A percentile compares a stretch with the other conserved stretches of the same genome.
These are phyloP conservation scores for Leuctra nigra DNA, from an alignment of 2,888 invertebrate genomes.

Conservation along the genomic window DNA sequence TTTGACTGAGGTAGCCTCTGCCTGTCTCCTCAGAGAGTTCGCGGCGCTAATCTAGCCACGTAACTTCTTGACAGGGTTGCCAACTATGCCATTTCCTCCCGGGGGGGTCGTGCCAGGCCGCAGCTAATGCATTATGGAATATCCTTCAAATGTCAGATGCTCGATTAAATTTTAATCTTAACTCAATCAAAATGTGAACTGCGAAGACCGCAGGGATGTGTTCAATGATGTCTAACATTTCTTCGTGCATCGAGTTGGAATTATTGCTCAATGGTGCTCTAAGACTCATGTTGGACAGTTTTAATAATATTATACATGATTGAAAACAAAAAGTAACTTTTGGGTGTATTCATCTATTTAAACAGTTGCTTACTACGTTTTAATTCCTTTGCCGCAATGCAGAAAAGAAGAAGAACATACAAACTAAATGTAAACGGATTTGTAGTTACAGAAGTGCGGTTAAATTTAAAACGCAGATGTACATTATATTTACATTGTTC, in stretches of 20 bases:
- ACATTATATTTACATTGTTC: too few species aligned
- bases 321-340: too few species aligned
- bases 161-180: constrained; percentile 6
- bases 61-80: constrained; percentile 10
- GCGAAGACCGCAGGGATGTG: neutral
- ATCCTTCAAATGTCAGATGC: constrained; percentile 8
- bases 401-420: too few species aligned
- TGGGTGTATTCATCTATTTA: too few species aligned
- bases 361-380: too few species aligned
- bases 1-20: neutral
- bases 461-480: too few species aligned
- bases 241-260: neutral
- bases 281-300: neutral
- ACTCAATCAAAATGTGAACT: constrained; percentile 6
- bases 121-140: constrained; percentile 8
- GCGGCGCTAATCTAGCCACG: constrained; percentile 11
- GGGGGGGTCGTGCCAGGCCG: neutral
- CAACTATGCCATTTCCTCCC: constrained; percentile 12
- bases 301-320: neutral
- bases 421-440: too few species aligned
- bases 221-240: too few species aligned
- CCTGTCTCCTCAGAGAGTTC: neutral
- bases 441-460: too few species aligned
- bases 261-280: neutral
- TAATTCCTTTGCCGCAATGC: too few species aligned